Conservation (phyloP, 2,888 invertebrate species). For the Erebia epiphron region DNA sequence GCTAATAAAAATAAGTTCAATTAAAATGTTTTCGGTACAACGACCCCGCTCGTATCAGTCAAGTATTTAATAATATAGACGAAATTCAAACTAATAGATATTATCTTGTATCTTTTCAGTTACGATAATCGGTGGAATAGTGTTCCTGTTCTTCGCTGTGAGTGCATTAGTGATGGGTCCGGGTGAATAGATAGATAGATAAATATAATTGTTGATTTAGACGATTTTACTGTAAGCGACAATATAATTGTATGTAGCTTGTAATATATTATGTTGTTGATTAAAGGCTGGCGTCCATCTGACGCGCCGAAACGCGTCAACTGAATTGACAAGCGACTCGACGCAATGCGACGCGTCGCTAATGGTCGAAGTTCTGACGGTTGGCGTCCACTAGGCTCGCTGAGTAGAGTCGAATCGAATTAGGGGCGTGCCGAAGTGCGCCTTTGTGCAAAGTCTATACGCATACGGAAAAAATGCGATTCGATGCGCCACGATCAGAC, state of each 20-base stretch:
- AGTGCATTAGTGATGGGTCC: conserved; percentile 95
- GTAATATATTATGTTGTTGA: conserved; percentile 22
- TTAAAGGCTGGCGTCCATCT: neutral
- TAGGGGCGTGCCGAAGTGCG: too few species aligned
- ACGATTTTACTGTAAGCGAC: conserved; percentile 35
- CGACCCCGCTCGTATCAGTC: neutral
- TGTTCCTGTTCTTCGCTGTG: conserved; percentile 96
- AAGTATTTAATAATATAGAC: neutral
- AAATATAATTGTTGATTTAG: neutral
- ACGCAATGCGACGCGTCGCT: too few species aligned
- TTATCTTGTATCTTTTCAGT: conserved; percentile 85
- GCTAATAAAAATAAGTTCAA: too few species aligned
- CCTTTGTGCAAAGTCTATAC: too few species aligned
- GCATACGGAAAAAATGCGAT: too few species aligned
- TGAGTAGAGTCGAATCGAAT: too few species aligned
- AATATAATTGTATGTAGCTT: conserved; percentile 38
- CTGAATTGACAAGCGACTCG: too few species aligned
- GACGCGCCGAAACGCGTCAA: too few species aligned
- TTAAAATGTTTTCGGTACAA: neutral
- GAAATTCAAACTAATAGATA: neutral
- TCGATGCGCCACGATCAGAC: too few species aligned
- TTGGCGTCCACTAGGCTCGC: too few species aligned
- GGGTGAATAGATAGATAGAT: conserved; percentile 66
- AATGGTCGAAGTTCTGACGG: too few species aligned
- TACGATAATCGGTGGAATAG: conserved; percentile 97